Base-by-base conservation (phyloP, 2,888 invertebrate genomes). In the Ganaspis brasiliensis region DNA sequence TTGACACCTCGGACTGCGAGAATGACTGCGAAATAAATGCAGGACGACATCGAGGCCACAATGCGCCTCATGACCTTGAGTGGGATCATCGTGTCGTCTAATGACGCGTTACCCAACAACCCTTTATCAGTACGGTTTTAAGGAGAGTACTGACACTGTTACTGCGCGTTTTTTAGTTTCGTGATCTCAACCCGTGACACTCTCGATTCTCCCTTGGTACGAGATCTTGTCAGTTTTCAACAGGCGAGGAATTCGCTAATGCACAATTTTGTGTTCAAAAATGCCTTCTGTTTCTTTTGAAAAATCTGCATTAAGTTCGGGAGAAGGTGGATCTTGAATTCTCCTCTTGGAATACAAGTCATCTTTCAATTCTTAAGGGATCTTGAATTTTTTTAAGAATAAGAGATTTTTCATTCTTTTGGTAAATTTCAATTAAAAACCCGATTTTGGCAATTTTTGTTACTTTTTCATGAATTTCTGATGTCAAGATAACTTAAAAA, bases 31-130 rank as follows among this genome's bases (percentile, higher is more conserved):
- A 91, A 21, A 75, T 89, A 1, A 83, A 83, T 55, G 85, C 82
- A 75, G 87, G 82, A 31, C 87, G 87, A 61, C 87, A 88, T 75
- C 87, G 81, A 80, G 83, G 83, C 73, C 90, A 89, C 76, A 87
- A 76, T 76, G 82, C 88, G 26, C 90, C 89, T 49, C 91, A 90
- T 80, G 91, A 91, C 63, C 87, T 91, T 78, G 91, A 91, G 76
- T 91, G 91, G 91, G 91, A 91, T 85, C 89, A 91, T 81, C 91
- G 91, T 79, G 91, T 90, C 73, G 91, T 91, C 85, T 91, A 91
- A 91, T 85, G 77, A 73, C 75, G 76, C 76, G 63, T 59, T 8
- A 24, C 10, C 26, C n/a, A 19, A 59, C 40, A 26, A 71, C 73
- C 73, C 57, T 79, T 73, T 37, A 73, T 59, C 76, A 61, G 82